Conservation (phyloP, 2,888 invertebrate species). For the Boloria euphrosyne region DNA sequence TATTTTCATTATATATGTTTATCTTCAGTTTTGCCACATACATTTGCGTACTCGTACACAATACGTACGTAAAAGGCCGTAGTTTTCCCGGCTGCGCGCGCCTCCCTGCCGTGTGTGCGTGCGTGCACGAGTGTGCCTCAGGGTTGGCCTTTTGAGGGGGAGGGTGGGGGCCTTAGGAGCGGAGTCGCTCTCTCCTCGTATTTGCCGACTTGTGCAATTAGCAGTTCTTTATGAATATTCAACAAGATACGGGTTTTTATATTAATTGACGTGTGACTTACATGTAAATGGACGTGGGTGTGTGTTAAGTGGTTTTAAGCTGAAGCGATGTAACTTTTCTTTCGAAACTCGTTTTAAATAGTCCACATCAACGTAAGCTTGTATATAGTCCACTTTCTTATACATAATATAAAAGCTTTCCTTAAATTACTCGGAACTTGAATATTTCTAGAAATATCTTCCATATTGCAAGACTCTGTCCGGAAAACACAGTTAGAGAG, state of each 20-base stretch:
- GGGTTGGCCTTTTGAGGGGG: constrained; percentile 73
- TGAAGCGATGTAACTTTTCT: constrained; percentile 24
- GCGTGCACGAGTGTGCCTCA: constrained; percentile 48
- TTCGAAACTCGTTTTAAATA: constrained; percentile 20
- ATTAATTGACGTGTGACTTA: constrained; percentile 75
- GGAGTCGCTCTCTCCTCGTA: constrained; percentile 71
- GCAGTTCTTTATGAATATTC: constrained; percentile 81
- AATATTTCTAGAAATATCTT: constrained; percentile 28
- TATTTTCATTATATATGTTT: constrained; percentile 14
- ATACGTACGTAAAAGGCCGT: constrained; percentile 78
- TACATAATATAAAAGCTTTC: neutral
- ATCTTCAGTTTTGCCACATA: constrained; percentile 54
- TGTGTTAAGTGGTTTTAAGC: constrained; percentile 36
- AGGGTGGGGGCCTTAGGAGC: constrained; percentile 60
- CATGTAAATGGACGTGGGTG: constrained; percentile 44
- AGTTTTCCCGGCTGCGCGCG: constrained; percentile 81
- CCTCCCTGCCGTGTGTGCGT: constrained; percentile 50
- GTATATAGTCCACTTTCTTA: neutral
- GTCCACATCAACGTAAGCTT: neutral
- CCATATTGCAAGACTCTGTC: constrained; percentile 48
- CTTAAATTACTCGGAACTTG: constrained; percentile 1
- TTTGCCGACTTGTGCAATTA: constrained; percentile 81
- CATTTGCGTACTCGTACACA: constrained; percentile 73
- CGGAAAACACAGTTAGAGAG: constrained; percentile 73
- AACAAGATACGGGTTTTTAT: constrained; percentile 72